These are phyloP conservation scores for Drosophila burlai DNA, from an alignment of 1,140 invertebrate species.

Conservation along the genomic window DNA sequence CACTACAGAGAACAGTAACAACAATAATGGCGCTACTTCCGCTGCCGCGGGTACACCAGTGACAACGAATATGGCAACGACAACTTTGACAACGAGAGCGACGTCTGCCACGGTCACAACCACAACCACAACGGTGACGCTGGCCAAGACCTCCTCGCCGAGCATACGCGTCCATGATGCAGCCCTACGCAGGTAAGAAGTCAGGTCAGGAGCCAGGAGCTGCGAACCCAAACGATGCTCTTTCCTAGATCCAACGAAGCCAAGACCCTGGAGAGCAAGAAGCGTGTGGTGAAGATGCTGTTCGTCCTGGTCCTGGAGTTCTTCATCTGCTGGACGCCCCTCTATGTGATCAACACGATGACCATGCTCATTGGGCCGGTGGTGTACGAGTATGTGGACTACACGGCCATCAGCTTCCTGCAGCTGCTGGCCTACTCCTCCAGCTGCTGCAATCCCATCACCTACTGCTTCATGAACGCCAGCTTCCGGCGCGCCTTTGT, in stretches of 20 bases:
- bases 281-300: conserved; percentile 94
- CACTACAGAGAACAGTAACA: conserved; percentile 56
- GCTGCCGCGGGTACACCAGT: neutral
- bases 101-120: conserved; percentile 24
- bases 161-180: conserved; percentile 72
- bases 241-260: conserved; percentile 84
- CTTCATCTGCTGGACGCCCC: conserved; percentile 96
- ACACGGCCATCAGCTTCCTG: conserved; percentile 91
- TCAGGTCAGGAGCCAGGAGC: conserved; percentile 59
- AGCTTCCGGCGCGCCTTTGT: conserved; percentile 92
- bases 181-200: conserved; percentile 65
- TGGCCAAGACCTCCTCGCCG: conserved; percentile 61
- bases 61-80: conserved; percentile 28
- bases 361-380: conserved; percentile 89
- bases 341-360: conserved; percentile 94
- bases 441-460: conserved; percentile 96
- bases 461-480: conserved; percentile 97
- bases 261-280: conserved; percentile 85
- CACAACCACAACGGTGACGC: conserved; percentile 39
- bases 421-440: conserved; percentile 94
- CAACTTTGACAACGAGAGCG: conserved; percentile 43
- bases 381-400: conserved; percentile 90
- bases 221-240: neutral
- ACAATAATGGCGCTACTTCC: conserved; percentile 48
- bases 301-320: conserved; percentile 96